Conservation (phyloP, 2,113 vertebrate species). For the Micronisus gabar region DNA sequence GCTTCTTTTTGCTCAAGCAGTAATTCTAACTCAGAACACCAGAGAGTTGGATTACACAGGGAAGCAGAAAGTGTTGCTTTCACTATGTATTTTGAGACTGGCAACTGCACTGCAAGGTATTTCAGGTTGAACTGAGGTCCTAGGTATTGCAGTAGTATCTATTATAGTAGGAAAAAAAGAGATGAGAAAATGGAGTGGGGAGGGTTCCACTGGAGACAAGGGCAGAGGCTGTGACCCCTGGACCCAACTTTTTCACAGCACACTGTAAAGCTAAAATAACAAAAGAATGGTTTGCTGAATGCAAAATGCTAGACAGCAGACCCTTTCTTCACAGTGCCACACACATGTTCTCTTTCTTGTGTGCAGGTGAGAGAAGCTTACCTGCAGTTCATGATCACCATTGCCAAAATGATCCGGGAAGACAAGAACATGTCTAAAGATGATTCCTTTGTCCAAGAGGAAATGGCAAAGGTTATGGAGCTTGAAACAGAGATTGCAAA, state of each 20-base stretch:
- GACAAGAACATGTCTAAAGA: constrained; percentile 83
- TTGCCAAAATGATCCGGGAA: constrained; percentile 86
- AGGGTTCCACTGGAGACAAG: background rate
- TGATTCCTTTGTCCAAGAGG: constrained; percentile 78
- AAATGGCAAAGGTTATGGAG: constrained; percentile 88
- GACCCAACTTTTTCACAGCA: background rate
- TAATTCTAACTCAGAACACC: background rate
- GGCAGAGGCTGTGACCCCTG: background rate
- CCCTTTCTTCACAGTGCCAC: background rate
- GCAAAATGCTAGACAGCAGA: background rate
- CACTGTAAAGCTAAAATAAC: background rate
- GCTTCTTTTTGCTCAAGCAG: background rate
- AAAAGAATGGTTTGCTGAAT: background rate
- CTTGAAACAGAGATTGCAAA: constrained; percentile 93
- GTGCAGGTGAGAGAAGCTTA: constrained; percentile 89
- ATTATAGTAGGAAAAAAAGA: background rate
- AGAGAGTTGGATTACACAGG: background rate
- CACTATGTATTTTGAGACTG: background rate
- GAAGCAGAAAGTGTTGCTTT: background rate
- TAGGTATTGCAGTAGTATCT: background rate
- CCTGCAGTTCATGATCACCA: constrained; percentile 88
- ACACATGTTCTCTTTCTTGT: background rate
- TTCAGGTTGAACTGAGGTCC: background rate
- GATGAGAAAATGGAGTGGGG: background rate
- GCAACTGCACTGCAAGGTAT: background rate